Evolutionary conservation across 64 coral and sea anemone genomes (phyloP), one percentile per base, ranked within the genome.

Genomic region (Cladopsammia gracilis): DNA sequence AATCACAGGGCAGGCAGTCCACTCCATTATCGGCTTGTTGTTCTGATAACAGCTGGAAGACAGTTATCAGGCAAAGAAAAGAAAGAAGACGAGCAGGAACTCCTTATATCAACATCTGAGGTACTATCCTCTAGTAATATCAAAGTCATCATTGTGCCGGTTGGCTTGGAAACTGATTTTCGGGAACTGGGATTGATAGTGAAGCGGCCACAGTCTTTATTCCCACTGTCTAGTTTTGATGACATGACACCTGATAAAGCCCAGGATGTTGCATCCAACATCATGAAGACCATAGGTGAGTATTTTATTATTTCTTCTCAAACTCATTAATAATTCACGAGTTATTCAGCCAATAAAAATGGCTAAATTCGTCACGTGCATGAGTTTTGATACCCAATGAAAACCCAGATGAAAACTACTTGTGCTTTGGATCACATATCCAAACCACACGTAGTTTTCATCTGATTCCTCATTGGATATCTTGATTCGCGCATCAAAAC

Each of bases 351-450:
- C n/a, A n/a, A n/a, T n/a, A 79, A 79, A 60, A 61, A 79, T 79
- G 76, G 76, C 76, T 79, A 58, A 79, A 79, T 60, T 79, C 76
- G 76, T 59, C 76, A 79, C 76, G 54, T 79, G 76, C 54, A 79
- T 79, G 76, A 79, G 76, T 79, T 79, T 79, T 79, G 76, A 79
- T 79, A 79, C 76, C 51, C 51, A 79, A 79, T 79, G 76, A 79
- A n/a, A n/a, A n/a, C n/a, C n/a, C n/a, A n/a, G n/a, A n/a, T n/a
- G n/a, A n/a, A n/a, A n/a, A n/a, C n/a, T n/a, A n/a, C n/a, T n/a
- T n/a, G n/a, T n/a, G n/a, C n/a, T n/a, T n/a, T n/a, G n/a, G n/a
- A n/a, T n/a, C n/a, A n/a, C n/a, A n/a, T n/a, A n/a, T n/a, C n/a
- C n/a, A n/a, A n/a, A n/a, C n/a, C n/a, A n/a, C n/a, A n/a, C n/a